These are phyloP conservation scores for Linurgus olivaceus DNA, from an alignment of 2,797 vertebrate genomes.

Conservation along the genomic window DNA sequence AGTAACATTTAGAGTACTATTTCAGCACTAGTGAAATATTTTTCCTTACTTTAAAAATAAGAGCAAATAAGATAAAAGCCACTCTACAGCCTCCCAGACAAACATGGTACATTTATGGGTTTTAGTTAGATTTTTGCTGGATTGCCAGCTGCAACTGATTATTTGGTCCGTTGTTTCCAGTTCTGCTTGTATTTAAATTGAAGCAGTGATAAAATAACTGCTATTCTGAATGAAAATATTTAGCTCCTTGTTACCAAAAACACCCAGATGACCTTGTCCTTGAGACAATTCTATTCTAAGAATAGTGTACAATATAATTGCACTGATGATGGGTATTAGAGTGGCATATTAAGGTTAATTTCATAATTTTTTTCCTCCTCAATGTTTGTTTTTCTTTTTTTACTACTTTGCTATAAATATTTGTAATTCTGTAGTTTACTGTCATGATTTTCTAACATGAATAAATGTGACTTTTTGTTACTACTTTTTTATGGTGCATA, in stretches of 20 bases:
- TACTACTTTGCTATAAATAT: neutral
- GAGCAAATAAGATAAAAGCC: neutral
- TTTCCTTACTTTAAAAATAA: neutral
- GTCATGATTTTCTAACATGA: neutral
- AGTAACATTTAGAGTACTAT: neutral
- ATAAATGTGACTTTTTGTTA: neutral
- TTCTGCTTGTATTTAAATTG: neutral
- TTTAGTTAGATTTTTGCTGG: neutral
- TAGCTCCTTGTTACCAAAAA: neutral
- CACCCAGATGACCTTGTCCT: neutral
- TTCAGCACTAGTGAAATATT: neutral
- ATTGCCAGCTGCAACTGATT: neutral
- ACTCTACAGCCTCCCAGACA: neutral
- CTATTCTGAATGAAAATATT: neutral
- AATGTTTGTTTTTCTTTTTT: neutral
- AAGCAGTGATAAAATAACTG: neutral
- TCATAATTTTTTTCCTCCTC: neutral
- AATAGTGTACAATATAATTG: neutral
- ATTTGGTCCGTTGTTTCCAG: neutral
- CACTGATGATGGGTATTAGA: neutral
- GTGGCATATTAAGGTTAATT: neutral
- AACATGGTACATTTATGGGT: neutral
- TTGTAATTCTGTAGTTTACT: neutral
- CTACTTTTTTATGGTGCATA: neutral
- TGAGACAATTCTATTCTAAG: neutral